Percentiles rank a stretch among this genome's conserved stretches.
Conservation (phyloP, 2,797 vertebrate genomes). For the Parambassis ranga region DNA sequence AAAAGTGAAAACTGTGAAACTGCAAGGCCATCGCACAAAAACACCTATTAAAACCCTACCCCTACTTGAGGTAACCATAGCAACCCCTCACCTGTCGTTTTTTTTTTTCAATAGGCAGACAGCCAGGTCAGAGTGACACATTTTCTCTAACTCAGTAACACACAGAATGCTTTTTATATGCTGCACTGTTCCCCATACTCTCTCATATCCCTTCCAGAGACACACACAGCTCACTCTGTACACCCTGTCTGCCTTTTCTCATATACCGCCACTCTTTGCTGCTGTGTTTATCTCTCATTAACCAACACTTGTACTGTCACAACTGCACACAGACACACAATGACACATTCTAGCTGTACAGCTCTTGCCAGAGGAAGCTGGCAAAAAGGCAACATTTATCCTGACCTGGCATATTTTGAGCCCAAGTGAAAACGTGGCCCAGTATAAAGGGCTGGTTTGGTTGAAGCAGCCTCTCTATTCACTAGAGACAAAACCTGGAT, state of each 20-base stretch:
- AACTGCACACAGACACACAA: slow-evolving; percentile 13
- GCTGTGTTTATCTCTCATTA: slow-evolving; percentile 30
- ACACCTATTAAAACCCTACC: slow-evolving; percentile 42
- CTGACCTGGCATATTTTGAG: slow-evolving; percentile 82
- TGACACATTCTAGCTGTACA: slow-evolving; percentile 41
- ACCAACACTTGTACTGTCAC: slow-evolving; percentile 15
- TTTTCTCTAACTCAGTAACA: slow-evolving; percentile 60
- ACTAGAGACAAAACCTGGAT: slow-evolving; percentile 82
- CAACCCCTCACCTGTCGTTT: slow-evolving; percentile 77
- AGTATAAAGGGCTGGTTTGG: slow-evolving; percentile 70
- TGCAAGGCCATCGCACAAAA: slow-evolving; percentile 46
- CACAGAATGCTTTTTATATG: slow-evolving; percentile 47
- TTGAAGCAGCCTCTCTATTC: slow-evolving; percentile 73
- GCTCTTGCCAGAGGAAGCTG: slow-evolving; percentile 52
- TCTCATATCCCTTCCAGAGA: slow-evolving; percentile 22
- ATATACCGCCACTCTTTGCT: slow-evolving; percentile 6
- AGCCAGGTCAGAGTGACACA: slow-evolving; percentile 74
- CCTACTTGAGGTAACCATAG: slow-evolving; percentile 75
- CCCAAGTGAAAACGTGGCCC: slow-evolving; percentile 63
- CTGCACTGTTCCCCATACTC: slow-evolving; percentile 11
- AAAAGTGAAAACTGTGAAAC: slow-evolving; percentile 47
- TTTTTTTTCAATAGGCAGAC: slow-evolving; percentile 69
- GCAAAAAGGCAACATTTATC: slow-evolving; percentile 76
- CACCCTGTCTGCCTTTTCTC: slow-evolving; percentile 13
- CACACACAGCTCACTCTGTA: slow-evolving; percentile 1